Percentiles rank a stretch among this genome's conserved stretches.
phyloP scores from a whole-genome alignment of 2,797 vertebrate genomes.

The Scarus forsteni region DNA sequence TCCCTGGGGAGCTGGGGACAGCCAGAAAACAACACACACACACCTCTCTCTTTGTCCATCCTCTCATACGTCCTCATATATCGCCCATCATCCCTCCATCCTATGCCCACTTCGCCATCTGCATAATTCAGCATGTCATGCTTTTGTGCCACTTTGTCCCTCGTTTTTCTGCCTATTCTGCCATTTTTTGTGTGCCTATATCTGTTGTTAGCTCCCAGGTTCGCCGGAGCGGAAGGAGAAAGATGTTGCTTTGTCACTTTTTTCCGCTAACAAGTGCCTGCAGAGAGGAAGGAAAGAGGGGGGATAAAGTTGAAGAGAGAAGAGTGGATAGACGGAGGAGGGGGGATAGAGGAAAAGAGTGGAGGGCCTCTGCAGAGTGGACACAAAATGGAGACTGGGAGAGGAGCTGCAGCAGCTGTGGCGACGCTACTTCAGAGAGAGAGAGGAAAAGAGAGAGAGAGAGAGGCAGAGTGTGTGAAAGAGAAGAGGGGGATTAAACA shows the following conservation, averaged over 20 bases:
- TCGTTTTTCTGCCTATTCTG: constrained; percentile 70
- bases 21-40: constrained; percentile 64
- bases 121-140: constrained; percentile 84
- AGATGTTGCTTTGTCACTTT: constrained; percentile 70
- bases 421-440: constrained; percentile 63
- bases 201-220: constrained; percentile 66
- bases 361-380: constrained; percentile 66
- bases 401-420: constrained; percentile 77
- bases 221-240: constrained; percentile 66
- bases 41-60: constrained; percentile 68
- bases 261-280: constrained; percentile 61
- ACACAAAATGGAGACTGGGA: constrained; percentile 82
- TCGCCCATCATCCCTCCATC: constrained; percentile 62
- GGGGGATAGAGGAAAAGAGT: constrained; percentile 26
- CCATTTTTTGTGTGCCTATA: constrained; percentile 49
- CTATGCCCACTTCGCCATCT: constrained; percentile 71
- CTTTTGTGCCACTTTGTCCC: constrained; percentile 77
- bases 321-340: constrained; percentile 45
- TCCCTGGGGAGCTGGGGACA: constrained; percentile 81
- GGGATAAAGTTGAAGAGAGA: constrained; percentile 43
- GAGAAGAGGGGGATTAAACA: constrained; percentile 62
- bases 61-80: constrained; percentile 57
- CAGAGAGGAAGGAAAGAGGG: constrained; percentile 25
- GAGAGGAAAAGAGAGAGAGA: constrained; percentile 5
- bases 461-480: constrained; percentile 51